Base-by-base conservation (phyloP, 2,888 invertebrate genomes). In the Agrotis ipsilon region DNA sequence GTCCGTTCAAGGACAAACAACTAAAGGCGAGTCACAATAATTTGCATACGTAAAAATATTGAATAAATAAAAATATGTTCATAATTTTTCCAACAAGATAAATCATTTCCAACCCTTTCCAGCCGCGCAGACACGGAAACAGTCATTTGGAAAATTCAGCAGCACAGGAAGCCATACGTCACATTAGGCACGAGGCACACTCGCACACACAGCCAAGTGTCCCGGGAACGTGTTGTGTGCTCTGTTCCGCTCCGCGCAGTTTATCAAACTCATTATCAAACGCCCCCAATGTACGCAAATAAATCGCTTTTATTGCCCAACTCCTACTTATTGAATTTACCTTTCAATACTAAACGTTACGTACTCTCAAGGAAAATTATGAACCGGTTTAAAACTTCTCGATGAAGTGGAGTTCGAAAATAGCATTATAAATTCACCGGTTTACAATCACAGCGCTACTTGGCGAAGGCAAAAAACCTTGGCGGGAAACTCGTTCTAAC, bases 401-500 rank as follows among this genome's bases (percentile, higher is more conserved):
- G 92, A 95, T 96, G 95, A 94, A 96, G 93, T 93, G 93, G 91
- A 95, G 94, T 96, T 96, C 93, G 95, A 92, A 95, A 96, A 96
- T 95, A 92, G 95, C 92, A 96, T 96, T 96, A 96, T 96, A 96
- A 96, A 96, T 96, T 96, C 94, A 96, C 89, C 94, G 93, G 95
- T 95, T 95, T 94, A 96, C 96, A 96, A 96, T 96, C 96, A 96
- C 96, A 94, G 92, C 93, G 94, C 94, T 91, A 94, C 94, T 94
- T 92, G 92, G 91, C 88, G 91, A 92, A 90, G 91, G 94, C 85
- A 93, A 94, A 94, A 95, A 93, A 92, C 92, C 92, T 92, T 92
- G 90, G 90, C 78, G 91, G 91, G 88, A 94, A 96, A 96, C 96
- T 96, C 96, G 93, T 96, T 95, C 92, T 93, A 96, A 96, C 96